Evolutionary conservation across 2,113 vertebrate genomes (phyloP).

Genomic region (Cygnus atratus): DNA sequence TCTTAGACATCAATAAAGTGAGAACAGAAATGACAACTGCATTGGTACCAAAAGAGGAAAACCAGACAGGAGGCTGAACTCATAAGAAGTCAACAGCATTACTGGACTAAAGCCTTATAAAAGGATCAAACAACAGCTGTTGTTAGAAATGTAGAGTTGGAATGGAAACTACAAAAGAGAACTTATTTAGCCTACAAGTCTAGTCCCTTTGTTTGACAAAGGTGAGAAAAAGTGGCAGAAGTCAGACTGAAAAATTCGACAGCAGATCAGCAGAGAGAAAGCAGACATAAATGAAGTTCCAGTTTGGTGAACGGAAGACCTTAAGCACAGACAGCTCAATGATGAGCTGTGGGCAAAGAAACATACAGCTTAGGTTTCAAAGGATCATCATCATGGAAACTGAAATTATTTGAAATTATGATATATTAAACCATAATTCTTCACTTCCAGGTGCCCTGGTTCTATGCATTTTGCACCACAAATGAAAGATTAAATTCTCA

Average conservation of each 20-base stretch:
- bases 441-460: not conserved
- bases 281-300: not conserved
- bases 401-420: not conserved
- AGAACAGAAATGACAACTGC: not conserved
- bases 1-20: not conserved
- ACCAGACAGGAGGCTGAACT: not conserved
- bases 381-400: not conserved
- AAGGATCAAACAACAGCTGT: not conserved
- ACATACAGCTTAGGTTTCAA: not conserved
- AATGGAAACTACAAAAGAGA: not conserved
- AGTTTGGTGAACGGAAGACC: not conserved
- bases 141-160: not conserved
- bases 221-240: not conserved
- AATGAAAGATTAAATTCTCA: not conserved
- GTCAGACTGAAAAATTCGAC: not conserved
- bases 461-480: not conserved
- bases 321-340: not conserved
- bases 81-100: not conserved
- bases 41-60: not conserved
- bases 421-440: not conserved
- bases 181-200: not conserved
- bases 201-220: not conserved
- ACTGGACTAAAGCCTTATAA: not conserved
- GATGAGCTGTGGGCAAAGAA: not conserved
- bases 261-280: not conserved